Conservation (phyloP, 1,140 invertebrate species). For the Ooceraea biroi region DNA sequence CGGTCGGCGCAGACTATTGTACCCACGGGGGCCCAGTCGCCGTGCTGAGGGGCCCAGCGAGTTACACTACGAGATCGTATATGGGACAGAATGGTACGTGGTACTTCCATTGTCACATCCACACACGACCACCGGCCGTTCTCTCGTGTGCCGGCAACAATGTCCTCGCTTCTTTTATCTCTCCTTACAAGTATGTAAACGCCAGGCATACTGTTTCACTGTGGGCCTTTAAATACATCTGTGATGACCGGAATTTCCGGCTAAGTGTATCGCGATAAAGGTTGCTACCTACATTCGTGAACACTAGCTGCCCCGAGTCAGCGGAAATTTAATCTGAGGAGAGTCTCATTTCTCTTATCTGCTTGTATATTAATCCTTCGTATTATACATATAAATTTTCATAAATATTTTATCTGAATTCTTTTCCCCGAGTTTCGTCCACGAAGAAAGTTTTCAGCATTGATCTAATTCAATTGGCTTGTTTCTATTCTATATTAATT, state of each 20-base stretch:
- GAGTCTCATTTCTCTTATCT: background rate
- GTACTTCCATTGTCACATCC: conserved; percentile 38
- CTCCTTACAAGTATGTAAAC: conserved; percentile 48
- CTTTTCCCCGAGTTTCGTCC: too few species aligned
- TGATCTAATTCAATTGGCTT: too few species aligned
- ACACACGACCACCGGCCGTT: background rate
- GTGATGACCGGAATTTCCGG: conserved; percentile 25
- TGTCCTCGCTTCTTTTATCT: background rate
- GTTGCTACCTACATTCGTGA: background rate
- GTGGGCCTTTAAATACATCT: conserved; percentile 22
- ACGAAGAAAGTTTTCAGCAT: too few species aligned
- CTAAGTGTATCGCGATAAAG: conserved; percentile 12
- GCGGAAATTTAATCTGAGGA: background rate
- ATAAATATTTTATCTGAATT: too few species aligned
- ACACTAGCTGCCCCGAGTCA: background rate
- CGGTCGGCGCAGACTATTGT: conserved; percentile 76
- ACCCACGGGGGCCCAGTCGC: conserved; percentile 46
- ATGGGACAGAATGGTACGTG: conserved; percentile 36
- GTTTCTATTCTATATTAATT: too few species aligned
- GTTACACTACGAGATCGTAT: conserved; percentile 58
- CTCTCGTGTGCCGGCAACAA: background rate
- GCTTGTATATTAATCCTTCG: background rate
- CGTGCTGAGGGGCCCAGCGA: conserved; percentile 20
- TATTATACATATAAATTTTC: too few species aligned
- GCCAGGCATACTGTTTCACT: conserved; percentile 32